Evolutionary conservation across 2,113 vertebrate species (phyloP).

Genomic region (Cynoglossus semilaevis): DNA sequence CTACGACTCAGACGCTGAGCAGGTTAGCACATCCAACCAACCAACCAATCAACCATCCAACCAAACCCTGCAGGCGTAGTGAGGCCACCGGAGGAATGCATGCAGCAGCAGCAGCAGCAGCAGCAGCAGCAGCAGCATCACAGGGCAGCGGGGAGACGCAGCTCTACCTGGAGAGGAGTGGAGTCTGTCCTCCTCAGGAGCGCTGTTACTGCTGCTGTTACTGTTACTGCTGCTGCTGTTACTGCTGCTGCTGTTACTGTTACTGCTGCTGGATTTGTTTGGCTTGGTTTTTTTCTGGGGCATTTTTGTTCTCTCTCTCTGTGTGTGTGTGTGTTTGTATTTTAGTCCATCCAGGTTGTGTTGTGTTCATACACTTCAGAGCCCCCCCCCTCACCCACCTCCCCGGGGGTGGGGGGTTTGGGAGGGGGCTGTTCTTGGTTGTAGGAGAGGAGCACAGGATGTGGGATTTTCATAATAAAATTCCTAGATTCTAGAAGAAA

Average conservation of each 20-base stretch:
- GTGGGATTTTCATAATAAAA: slow-evolving; percentile 31
- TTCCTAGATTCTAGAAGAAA: too few relatives aligned
- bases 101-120: too few relatives aligned
- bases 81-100: slow-evolving; percentile 58
- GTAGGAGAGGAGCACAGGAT: slow-evolving; percentile 30
- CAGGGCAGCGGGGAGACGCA: slow-evolving; percentile 54
- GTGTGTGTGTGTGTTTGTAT: slow-evolving; percentile 35
- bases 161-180: slow-evolving; percentile 61
- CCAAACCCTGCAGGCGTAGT: slow-evolving; percentile 44
- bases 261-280: too few relatives aligned
- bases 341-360: slow-evolving; percentile 21
- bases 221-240: not conserved
- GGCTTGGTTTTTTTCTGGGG: not conserved
- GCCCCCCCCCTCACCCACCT: too few relatives aligned
- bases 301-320: slow-evolving; percentile 5
- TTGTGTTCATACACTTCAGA: slow-evolving; percentile 44
- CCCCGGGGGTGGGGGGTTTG: too few relatives aligned
- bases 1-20: slow-evolving; percentile 89
- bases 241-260: too few relatives aligned
- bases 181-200: slow-evolving; percentile 25
- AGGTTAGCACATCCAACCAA: slow-evolving; percentile 77
- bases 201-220: slow-evolving; percentile 22
- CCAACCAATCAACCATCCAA: too few relatives aligned
- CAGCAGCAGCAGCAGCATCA: slow-evolving; percentile 44
- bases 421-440: slow-evolving; percentile 52